Percentiles rank a stretch among this genome's conserved stretches.
Evolutionary conservation across 2,888 invertebrate genomes (phyloP).

Genomic region (Teleiodes luculella): DNA sequence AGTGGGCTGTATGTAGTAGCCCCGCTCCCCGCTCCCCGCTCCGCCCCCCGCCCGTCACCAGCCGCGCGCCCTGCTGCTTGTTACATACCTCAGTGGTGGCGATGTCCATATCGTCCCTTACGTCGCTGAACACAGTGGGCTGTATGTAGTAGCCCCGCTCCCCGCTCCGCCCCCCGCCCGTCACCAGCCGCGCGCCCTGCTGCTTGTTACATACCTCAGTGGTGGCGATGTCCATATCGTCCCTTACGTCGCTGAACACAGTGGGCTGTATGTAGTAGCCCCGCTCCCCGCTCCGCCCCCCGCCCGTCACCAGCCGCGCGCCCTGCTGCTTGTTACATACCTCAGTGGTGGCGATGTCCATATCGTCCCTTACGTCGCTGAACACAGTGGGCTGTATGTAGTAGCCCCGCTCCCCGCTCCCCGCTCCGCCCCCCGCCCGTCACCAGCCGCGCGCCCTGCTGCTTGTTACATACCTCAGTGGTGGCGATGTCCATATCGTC

Average conservation of each 20-base stretch:
- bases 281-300: slow-evolving; percentile 80
- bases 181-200: too few species aligned
- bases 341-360: background rate
- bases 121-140: too few species aligned
- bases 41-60: too few species aligned
- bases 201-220: slow-evolving; percentile 80
- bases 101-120: background rate
- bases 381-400: too few species aligned
- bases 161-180: too few species aligned
- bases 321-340: slow-evolving; percentile 86
- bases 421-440: too few species aligned
- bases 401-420: too few species aligned
- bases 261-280: slow-evolving; percentile 95
- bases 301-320: slow-evolving; percentile 89
- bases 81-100: background rate
- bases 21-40: too few species aligned
- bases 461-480: background rate
- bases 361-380: too few species aligned
- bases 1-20: too few species aligned
- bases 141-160: too few species aligned
- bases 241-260: slow-evolving; percentile 90
- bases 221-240: slow-evolving; percentile 90
- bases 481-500: slow-evolving; percentile 7
- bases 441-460: too few species aligned
- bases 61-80: background rate